A percentile compares a stretch with the other conserved stretches of the same genome.
Conservation (phyloP, 2,888 invertebrate genomes). For the Sialis lutaria region DNA sequence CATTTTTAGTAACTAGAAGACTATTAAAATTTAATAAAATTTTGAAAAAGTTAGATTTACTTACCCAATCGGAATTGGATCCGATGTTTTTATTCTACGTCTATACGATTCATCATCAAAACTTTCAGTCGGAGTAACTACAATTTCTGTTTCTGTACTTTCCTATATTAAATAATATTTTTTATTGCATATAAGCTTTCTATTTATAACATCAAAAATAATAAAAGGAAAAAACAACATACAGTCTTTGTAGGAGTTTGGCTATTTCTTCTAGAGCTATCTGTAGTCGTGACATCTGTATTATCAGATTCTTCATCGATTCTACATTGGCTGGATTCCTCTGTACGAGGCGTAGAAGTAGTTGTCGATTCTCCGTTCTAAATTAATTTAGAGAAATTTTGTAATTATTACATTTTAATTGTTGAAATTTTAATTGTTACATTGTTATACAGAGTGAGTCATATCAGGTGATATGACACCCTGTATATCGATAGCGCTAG, state of each 20-base stretch:
- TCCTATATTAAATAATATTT: conserved; percentile 1
- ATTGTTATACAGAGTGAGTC: too few relatives aligned
- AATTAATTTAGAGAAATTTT: too few relatives aligned
- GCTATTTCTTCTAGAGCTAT: conserved; percentile 1
- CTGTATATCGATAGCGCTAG: too few relatives aligned
- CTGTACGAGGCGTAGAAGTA: conserved; percentile 28
- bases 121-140: background rate
- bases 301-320: conserved; percentile 57
- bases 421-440: too few relatives aligned
- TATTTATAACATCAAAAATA: background rate
- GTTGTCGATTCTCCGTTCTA: conserved; percentile 47
- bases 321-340: conserved; percentile 26
- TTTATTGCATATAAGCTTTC: background rate
- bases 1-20: too few relatives aligned
- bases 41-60: conserved; percentile 12
- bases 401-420: too few relatives aligned
- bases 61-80: conserved; percentile 62
- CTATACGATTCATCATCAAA: conserved; percentile 14
- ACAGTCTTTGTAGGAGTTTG: conserved; percentile 2
- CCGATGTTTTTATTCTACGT: conserved; percentile 39
- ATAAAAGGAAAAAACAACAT: background rate
- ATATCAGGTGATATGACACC: too few relatives aligned
- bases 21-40: too few relatives aligned
- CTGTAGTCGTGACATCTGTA: conserved; percentile 14
- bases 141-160: background rate